These are phyloP conservation scores for Eulimnadia texana DNA, from an alignment of 1,140 invertebrate genomes.

Conservation along the genomic window DNA sequence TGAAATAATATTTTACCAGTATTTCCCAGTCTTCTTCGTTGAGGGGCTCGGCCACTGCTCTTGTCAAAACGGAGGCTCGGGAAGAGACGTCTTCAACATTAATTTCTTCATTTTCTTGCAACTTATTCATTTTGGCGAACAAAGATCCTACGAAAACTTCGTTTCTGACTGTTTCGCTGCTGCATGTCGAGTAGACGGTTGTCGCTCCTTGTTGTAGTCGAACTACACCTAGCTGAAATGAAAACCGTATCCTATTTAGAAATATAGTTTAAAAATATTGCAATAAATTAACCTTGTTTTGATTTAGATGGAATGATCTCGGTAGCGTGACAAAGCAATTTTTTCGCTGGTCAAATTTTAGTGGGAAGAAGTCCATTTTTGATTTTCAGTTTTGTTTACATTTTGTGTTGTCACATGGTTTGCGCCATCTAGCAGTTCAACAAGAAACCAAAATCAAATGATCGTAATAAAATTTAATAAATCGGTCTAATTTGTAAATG, in stretches of 20 bases:
- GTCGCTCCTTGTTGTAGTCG: not conserved
- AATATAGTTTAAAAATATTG: not conserved
- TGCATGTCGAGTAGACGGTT: not conserved
- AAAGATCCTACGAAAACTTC: not conserved
- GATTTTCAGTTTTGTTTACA: not conserved
- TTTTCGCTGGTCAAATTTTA: not conserved
- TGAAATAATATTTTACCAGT: constrained; percentile 27
- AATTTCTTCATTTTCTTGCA: not conserved
- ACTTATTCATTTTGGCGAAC: not conserved
- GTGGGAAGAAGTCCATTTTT: not conserved
- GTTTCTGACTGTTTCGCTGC: not conserved
- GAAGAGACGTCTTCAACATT: not conserved
- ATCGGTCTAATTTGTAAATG: too few relatives aligned
- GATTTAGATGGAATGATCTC: not conserved
- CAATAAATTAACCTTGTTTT: not conserved
- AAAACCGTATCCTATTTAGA: not conserved
- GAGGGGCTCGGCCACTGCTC: constrained; percentile 25
- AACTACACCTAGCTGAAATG: not conserved
- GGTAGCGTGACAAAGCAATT: not conserved
- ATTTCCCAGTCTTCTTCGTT: constrained; percentile 39
- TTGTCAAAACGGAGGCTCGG: not conserved
- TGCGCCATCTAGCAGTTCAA: too few relatives aligned
- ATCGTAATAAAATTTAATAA: too few relatives aligned
- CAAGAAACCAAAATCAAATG: too few relatives aligned
- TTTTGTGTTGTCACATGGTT: not conserved